Percentiles rank a stretch among this genome's conserved stretches.
phyloP scores from a whole-genome alignment of 2,888 invertebrate species.

The Lucinisca nassula region DNA sequence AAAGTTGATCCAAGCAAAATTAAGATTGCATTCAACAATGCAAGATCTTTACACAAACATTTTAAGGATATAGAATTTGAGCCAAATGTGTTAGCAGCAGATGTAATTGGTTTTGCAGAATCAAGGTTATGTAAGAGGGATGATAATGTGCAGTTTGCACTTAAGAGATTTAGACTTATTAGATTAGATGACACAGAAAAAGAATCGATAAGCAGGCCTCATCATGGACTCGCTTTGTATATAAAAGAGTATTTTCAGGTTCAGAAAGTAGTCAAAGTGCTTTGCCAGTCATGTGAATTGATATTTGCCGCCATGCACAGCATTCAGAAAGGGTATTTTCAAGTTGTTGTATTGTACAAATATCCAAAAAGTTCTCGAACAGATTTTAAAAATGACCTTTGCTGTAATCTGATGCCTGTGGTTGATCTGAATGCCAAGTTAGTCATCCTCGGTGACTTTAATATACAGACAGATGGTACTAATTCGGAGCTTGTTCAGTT shows the following conservation, averaged over 20 bases:
- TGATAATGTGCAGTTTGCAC: not conserved
- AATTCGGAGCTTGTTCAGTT: not conserved
- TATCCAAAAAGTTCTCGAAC: not conserved
- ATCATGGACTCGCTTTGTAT: not conserved
- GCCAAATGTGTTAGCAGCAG: constrained; percentile 1
- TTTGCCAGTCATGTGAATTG: not conserved
- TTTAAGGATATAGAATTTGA: not conserved
- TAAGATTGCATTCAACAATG: not conserved
- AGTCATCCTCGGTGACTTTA: not conserved
- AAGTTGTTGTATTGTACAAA: constrained; percentile 20
- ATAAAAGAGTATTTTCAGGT: not conserved
- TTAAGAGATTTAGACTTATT: not conserved
- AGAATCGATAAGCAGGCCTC: not conserved
- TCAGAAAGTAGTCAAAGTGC: not conserved
- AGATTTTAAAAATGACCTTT: not conserved
- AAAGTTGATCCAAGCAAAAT: not conserved
- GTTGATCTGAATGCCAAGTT: not conserved
- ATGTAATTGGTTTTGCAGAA: not conserved
- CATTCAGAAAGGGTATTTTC: not conserved
- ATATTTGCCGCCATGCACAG: not conserved
- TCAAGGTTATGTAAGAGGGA: not conserved
- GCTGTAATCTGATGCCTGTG: not conserved
- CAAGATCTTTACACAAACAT: not conserved
- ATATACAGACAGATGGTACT: not conserved
- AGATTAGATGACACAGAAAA: not conserved